Evolutionary conservation across 2,113 vertebrate genomes (phyloP), one percentile per base, ranked within the genome.

Genomic region (Emydura subglobosa): DNA sequence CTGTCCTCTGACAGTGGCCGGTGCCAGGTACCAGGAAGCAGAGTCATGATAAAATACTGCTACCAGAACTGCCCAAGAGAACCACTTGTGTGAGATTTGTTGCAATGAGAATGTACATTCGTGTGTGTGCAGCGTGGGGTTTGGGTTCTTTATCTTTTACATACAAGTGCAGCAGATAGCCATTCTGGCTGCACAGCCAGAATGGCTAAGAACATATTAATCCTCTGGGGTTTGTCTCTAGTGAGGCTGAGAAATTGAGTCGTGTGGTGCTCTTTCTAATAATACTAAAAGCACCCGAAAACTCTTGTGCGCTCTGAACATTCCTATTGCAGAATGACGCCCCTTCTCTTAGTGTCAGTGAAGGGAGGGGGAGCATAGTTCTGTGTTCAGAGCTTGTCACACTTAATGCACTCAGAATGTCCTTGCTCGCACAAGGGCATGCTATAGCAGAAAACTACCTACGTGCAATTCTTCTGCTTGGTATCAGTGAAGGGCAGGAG

Each of bases 361-460:
- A 25, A 82, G 57, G 85, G 86, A 86, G 84, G 72, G 76, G 89
- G 85, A 31, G 51, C 42, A 0, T 39, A 84, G 86, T 93, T 95
- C 57, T 91, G 79, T 89, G 81, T 95, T 93, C 93, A 82, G 90
- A 91, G 93, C 94, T 82, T 82, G 92, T 95, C 93, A 65, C 25
- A 3, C 92, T 95, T 9, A 0, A 42, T 44, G 91, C 0, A 0
- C 65, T 95, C 92, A 76, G 34, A 11, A 88, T 87, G 95, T 94
- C 97, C 95, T 97, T 97, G 94, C 53, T 68, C 50, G 83, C 54
- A 79, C 83, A 97, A 97, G 97, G 96, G 92, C 96, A 89, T 93
- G 90, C 90, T 87, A 0, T 5, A 93, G 95, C 92, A 65, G 83
- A 92, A 65, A 94, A 82, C 92, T 86, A 85, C 50, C 55, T 34